phyloP scores from a whole-genome alignment of 1,140 invertebrate species.

The Bombus consobrinus region DNA sequence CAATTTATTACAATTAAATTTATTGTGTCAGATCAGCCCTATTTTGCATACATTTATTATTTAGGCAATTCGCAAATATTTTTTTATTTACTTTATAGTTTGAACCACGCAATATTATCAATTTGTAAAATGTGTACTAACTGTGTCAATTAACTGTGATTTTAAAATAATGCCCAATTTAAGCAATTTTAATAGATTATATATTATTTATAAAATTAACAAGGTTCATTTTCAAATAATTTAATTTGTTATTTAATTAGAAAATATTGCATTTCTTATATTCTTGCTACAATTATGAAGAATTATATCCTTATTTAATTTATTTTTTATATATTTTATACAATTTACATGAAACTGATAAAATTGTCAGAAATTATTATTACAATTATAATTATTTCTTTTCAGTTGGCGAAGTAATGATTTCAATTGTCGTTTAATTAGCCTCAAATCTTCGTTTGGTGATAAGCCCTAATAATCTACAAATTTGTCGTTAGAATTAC shows the following conservation, averaged over 20 bases:
- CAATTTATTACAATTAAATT: neutral
- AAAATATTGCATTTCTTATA: too few relatives aligned
- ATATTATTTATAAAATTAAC: neutral
- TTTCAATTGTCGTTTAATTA: neutral
- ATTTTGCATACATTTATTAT: neutral
- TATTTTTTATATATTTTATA: neutral
- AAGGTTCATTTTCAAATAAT: neutral
- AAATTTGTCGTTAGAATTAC: neutral
- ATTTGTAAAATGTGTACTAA: neutral
- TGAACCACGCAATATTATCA: neutral
- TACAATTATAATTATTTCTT: neutral
- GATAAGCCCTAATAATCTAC: neutral
- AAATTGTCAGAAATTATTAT: too few relatives aligned
- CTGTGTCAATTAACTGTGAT: neutral
- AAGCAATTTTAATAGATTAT: neutral
- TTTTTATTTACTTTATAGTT: too few relatives aligned
- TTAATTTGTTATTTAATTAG: neutral
- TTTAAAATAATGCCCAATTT: neutral
- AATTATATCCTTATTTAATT: neutral
- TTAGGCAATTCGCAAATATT: neutral
- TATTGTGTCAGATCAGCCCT: neutral
- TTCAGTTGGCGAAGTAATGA: too few relatives aligned
- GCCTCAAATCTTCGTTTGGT: neutral
- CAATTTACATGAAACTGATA: neutral
- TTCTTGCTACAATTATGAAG: neutral